Evolutionary conservation across 2,113 vertebrate species (phyloP).

Genomic region (Procavia capensis): DNA sequence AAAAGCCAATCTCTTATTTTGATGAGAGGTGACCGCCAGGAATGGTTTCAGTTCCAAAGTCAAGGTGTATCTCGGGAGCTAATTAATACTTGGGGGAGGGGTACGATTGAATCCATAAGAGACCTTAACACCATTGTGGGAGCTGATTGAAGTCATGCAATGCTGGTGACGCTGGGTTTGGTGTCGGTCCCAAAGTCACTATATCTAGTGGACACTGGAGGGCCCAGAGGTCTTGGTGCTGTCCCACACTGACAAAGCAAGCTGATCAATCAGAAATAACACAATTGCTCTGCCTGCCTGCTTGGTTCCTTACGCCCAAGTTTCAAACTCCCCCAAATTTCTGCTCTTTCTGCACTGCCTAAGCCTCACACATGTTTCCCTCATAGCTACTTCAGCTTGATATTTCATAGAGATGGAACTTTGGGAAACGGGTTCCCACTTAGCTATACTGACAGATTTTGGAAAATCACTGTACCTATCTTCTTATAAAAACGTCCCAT

Average conservation of each 20-base stretch:
- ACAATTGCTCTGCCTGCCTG: fast-evolving
- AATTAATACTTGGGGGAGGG: too few species aligned
- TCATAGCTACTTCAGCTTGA: neutral
- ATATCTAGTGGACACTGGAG: neutral
- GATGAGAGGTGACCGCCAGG: too few species aligned
- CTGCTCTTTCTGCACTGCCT: neutral
- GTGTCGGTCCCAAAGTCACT: neutral
- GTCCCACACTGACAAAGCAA: neutral
- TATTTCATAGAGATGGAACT: neutral
- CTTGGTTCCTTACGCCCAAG: fast-evolving
- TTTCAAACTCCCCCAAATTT: neutral
- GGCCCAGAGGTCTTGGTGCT: fast-evolving
- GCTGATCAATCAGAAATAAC: neutral
- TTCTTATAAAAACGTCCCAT: too few species aligned
- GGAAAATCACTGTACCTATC: neutral
- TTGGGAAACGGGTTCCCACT: neutral
- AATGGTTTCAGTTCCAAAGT: too few species aligned
- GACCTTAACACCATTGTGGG: too few species aligned
- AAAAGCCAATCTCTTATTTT: too few species aligned
- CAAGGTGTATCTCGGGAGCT: too few species aligned
- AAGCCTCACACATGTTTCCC: neutral
- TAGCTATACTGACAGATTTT: neutral
- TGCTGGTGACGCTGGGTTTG: neutral
- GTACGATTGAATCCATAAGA: too few species aligned
- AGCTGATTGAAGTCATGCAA: neutral